Evolutionary conservation across 1,140 invertebrate species (phyloP).

Genomic region (Orchestia grillus): DNA sequence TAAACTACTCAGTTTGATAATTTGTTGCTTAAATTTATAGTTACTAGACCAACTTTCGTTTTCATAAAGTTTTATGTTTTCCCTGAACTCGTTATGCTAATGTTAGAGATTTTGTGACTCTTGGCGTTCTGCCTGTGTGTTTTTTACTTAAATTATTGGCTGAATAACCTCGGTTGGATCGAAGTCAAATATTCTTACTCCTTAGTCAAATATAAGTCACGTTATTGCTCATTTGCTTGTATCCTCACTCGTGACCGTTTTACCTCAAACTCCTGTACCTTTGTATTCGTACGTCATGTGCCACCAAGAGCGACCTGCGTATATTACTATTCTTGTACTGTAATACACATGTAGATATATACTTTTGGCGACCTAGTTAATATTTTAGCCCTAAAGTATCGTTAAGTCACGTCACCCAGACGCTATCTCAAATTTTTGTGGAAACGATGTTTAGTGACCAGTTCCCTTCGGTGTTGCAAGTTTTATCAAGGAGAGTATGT

Average conservation of each 20-base stretch:
- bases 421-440: not conserved
- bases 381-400: not conserved
- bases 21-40: not conserved
- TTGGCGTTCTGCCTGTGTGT: slow-evolving; percentile 5
- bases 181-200: not conserved
- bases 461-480: not conserved
- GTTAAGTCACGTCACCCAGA: not conserved
- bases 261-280: slow-evolving; percentile 21
- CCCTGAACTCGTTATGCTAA: not conserved
- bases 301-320: slow-evolving; percentile 1
- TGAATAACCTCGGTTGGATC: not conserved
- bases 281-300: slow-evolving; percentile 25
- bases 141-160: slow-evolving; percentile 31
- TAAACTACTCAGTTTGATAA: not conserved
- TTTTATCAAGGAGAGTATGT: not conserved
- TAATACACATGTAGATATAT: slow-evolving; percentile 10
- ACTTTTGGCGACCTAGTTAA: not conserved
- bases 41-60: not conserved
- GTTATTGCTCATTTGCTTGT: not conserved
- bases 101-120: not conserved
- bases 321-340: slow-evolving; percentile 18
- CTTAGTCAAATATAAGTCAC: not conserved
- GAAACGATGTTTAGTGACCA: not conserved
- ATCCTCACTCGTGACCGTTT: not conserved
- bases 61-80: not conserved